phyloP scores from a whole-genome alignment of 1,140 invertebrate genomes.

The Drosophila sturtevanti region DNA sequence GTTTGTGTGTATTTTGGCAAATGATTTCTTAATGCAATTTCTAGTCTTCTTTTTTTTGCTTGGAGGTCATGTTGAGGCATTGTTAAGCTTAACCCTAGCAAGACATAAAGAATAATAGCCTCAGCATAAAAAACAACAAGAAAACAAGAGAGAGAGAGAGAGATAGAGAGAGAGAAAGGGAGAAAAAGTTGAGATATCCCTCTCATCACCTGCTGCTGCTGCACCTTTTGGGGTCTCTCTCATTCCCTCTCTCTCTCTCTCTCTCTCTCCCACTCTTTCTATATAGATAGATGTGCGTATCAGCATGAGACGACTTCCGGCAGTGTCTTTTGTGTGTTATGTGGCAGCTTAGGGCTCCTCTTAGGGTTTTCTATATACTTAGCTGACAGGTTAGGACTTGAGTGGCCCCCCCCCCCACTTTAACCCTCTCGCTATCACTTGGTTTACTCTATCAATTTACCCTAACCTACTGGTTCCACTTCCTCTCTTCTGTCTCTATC shows the following conservation, averaged over 20 bases:
- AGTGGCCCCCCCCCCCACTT: background rate
- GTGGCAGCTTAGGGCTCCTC: conserved; percentile 34
- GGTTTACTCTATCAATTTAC: too few relatives aligned
- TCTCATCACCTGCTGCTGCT: background rate
- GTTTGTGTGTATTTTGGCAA: conserved; percentile 48
- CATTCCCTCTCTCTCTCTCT: too few relatives aligned
- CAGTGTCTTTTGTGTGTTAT: conserved; percentile 61
- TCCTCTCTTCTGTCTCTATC: background rate
- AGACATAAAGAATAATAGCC: conserved; percentile 70
- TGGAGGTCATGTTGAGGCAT: conserved; percentile 32
- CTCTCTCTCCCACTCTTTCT: background rate
- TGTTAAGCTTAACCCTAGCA: conserved; percentile 43
- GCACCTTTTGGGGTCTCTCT: too few relatives aligned
- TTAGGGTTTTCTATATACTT: conserved; percentile 3
- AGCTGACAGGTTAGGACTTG: conserved; percentile 11
- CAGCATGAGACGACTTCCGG: conserved; percentile 67
- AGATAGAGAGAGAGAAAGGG: background rate
- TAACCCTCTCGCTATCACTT: background rate
- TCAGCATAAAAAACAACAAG: conserved; percentile 1
- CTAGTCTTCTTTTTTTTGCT: conserved; percentile 32
- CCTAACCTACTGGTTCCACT: background rate
- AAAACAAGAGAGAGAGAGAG: background rate
- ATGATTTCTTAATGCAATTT: conserved; percentile 80
- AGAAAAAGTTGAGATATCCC: too few relatives aligned
- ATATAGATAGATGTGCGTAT: conserved; percentile 50